Conservation (phyloP, 92 coral and sea anemone species). For the Zoanthus sociatus region DNA sequence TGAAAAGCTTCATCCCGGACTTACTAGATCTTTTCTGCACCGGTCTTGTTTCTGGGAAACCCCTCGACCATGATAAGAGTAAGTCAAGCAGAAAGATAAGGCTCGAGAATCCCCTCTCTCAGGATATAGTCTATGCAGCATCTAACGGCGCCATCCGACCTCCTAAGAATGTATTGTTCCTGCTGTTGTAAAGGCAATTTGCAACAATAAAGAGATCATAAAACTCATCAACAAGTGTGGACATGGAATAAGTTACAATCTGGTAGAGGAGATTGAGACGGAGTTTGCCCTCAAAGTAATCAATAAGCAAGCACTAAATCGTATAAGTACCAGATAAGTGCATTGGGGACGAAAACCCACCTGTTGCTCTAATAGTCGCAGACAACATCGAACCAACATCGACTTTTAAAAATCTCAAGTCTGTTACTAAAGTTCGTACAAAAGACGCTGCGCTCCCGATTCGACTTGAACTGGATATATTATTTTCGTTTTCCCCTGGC, state of each 20-base stretch:
- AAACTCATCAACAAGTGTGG: slow-evolving; percentile 50
- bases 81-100: not conserved
- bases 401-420: slow-evolving; percentile 58
- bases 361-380: slow-evolving; percentile 72
- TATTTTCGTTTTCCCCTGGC: slow-evolving; percentile 71
- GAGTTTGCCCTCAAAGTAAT: slow-evolving; percentile 54
- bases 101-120: slow-evolving; percentile 22
- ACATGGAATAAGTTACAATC: slow-evolving; percentile 50
- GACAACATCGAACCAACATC: slow-evolving; percentile 78
- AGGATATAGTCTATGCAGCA: slow-evolving; percentile 37
- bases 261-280: slow-evolving; percentile 62
- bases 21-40: slow-evolving; percentile 34
- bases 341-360: slow-evolving; percentile 1
- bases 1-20: slow-evolving; percentile 38
- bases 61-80: slow-evolving; percentile 37
- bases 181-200: slow-evolving; percentile 44
- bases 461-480: slow-evolving; percentile 44
- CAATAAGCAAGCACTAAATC: slow-evolving; percentile 41
- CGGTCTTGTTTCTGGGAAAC: slow-evolving; percentile 40
- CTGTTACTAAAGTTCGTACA: slow-evolving; percentile 41
- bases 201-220: slow-evolving; percentile 54
- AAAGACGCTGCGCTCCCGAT: slow-evolving; percentile 54
- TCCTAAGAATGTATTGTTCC: slow-evolving; percentile 52
- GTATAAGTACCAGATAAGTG: slow-evolving; percentile 49
- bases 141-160: slow-evolving; percentile 46